phyloP scores from a whole-genome alignment of 2,113 vertebrate genomes.

The Dasypus novemcinctus region DNA sequence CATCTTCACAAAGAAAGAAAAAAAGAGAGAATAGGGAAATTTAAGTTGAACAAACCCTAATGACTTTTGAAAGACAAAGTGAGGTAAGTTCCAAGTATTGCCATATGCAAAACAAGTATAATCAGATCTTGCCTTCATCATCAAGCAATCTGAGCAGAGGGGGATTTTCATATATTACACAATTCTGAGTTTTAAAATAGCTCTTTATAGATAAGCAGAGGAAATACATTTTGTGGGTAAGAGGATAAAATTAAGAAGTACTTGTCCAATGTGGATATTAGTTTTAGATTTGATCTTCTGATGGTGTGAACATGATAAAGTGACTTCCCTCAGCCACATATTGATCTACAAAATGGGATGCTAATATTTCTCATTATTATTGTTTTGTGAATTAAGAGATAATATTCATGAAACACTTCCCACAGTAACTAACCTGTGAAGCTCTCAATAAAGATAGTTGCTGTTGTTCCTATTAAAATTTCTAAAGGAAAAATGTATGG shows the following conservation, averaged over 20 bases:
- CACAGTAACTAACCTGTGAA: background rate
- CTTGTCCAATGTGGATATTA: background rate
- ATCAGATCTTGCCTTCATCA: background rate
- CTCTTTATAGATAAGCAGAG: background rate
- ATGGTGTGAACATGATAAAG: background rate
- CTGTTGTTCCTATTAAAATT: background rate
- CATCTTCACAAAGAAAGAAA: background rate
- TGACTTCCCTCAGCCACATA: background rate
- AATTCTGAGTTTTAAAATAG: conserved; percentile 22
- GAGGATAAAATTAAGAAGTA: background rate
- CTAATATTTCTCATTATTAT: background rate
- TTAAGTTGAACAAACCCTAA: background rate
- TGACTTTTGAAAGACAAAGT: conserved; percentile 24
- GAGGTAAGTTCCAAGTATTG: background rate
- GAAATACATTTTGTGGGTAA: background rate
- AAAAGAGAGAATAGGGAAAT: background rate
- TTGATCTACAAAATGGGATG: background rate
- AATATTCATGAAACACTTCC: background rate
- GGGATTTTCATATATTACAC: background rate
- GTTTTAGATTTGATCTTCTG: background rate
- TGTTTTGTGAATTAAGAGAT: background rate
- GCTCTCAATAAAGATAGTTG: background rate
- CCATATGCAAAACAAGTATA: background rate
- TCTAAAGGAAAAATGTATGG: background rate
- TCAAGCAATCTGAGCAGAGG: background rate